Percentiles rank a stretch among this genome's conserved stretches.
These are phyloP conservation scores for Paramisgurnus dabryanus DNA, from an alignment of 2,113 vertebrate genomes.

Conservation along the genomic window DNA sequence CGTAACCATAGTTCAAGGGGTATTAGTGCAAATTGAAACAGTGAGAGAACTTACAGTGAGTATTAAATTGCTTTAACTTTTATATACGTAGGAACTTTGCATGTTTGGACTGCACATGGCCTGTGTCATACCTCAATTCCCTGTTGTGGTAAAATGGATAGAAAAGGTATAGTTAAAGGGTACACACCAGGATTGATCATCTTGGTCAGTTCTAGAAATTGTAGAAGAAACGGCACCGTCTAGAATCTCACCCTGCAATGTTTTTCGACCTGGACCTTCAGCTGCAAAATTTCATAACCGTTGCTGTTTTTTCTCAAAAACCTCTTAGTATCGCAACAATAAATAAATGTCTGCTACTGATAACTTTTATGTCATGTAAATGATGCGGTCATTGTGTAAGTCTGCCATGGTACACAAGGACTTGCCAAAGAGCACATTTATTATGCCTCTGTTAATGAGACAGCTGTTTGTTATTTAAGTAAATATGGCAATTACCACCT, in stretches of 20 bases:
- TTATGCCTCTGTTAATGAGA: conserved; percentile 50
- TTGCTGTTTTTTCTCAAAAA: conserved; percentile 13
- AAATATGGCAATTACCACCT: conserved; percentile 50
- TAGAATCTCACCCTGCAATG: conserved; percentile 10
- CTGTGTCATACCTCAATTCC: too few species aligned
- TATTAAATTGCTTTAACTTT: too few species aligned
- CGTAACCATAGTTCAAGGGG: too few species aligned
- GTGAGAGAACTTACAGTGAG: too few species aligned
- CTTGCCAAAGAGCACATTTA: conserved; percentile 39
- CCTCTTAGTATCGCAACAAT: conserved; percentile 38
- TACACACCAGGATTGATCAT: neutral
- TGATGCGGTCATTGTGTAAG: conserved; percentile 32
- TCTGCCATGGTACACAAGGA: conserved; percentile 38
- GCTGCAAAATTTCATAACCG: conserved; percentile 36
- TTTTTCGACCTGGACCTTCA: conserved; percentile 4
- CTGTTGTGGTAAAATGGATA: too few species aligned
- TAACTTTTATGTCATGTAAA: conserved; percentile 54
- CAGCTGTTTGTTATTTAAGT: conserved; percentile 53
- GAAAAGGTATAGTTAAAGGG: too few species aligned
- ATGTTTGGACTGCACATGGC: too few species aligned
- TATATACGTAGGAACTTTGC: too few species aligned
- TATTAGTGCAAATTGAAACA: too few species aligned
- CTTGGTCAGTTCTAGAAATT: neutral
- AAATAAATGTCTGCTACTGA: conserved; percentile 51
- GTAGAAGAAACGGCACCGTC: neutral